Percentiles rank a stretch among this genome's conserved stretches.
These are phyloP conservation scores for Acrocephalus kingi DNA, from an alignment of 2,113 vertebrate species.

Conservation along the genomic window DNA sequence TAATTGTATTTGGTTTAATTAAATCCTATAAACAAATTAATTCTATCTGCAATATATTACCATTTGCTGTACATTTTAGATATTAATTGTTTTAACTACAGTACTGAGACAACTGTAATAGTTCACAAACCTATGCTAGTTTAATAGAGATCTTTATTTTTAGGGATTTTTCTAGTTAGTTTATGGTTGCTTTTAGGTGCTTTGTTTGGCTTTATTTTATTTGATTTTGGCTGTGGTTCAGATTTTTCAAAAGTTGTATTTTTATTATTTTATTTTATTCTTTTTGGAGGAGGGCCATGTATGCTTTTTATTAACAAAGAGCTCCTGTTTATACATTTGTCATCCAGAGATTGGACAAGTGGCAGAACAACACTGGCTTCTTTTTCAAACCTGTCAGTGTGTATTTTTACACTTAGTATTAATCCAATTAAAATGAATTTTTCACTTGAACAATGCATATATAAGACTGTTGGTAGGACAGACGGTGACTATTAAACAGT, in stretches of 20 bases:
- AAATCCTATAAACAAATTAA: conserved; percentile 8
- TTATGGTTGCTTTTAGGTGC: background rate
- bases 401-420: background rate
- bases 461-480: background rate
- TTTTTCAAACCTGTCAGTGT: background rate
- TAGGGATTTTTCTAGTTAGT: background rate
- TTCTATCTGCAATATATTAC: conserved; percentile 2
- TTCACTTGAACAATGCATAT: background rate
- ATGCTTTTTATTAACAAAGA: background rate
- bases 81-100: background rate
- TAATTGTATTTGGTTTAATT: conserved; percentile 35
- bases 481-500: background rate
- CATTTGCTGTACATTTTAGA: background rate
- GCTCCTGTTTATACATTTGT: background rate
- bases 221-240: background rate
- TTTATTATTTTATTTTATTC: background rate
- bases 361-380: background rate
- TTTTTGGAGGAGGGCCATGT: rapidly evolving
- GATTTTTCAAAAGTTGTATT: background rate
- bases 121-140: background rate
- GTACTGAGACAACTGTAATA: background rate
- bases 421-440: background rate
- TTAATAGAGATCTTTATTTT: background rate
- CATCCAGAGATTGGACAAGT: background rate
- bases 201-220: background rate